Evolutionary conservation across 2,797 vertebrate genomes (phyloP).

Genomic region (Lerista edwardsae): DNA sequence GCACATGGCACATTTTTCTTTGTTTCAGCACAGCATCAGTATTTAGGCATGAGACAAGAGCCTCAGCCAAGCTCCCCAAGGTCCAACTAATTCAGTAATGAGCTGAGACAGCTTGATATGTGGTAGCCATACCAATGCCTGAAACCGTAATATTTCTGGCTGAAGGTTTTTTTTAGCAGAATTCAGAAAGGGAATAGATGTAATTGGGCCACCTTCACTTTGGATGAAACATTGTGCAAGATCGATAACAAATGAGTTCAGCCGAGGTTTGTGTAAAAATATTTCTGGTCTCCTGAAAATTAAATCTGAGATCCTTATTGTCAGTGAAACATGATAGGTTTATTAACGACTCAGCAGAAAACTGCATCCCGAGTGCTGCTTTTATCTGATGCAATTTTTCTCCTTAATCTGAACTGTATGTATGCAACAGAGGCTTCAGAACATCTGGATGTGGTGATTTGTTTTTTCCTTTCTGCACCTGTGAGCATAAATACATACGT

Average conservation of each 20-base stretch:
- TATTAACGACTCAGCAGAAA: slow-evolving; percentile 67
- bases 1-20: slow-evolving; percentile 38
- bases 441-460: slow-evolving; percentile 77
- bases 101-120: slow-evolving; percentile 52
- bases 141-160: slow-evolving; percentile 29
- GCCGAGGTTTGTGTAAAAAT: slow-evolving; percentile 47
- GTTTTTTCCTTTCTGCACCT: slow-evolving; percentile 78
- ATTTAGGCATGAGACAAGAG: slow-evolving; percentile 47
- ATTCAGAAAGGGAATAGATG: slow-evolving; percentile 41
- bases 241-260: slow-evolving; percentile 48
- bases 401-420: slow-evolving; percentile 74
- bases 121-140: slow-evolving; percentile 21
- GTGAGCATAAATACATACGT: slow-evolving; percentile 78
- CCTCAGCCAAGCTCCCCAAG: slow-evolving; percentile 43
- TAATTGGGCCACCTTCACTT: slow-evolving; percentile 42
- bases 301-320: slow-evolving; percentile 53
- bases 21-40: slow-evolving; percentile 3
- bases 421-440: slow-evolving; percentile 69
- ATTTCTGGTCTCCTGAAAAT: slow-evolving; percentile 43
- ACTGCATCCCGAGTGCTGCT: slow-evolving; percentile 43
- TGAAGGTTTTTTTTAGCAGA: slow-evolving; percentile 18
- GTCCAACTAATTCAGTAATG: slow-evolving; percentile 50
- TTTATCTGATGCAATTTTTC: slow-evolving; percentile 66
- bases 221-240: slow-evolving; percentile 51
- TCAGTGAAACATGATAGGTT: slow-evolving; percentile 58